phyloP scores from a whole-genome alignment of 2,113 vertebrate species.

The Nycticryphes semicollaris region DNA sequence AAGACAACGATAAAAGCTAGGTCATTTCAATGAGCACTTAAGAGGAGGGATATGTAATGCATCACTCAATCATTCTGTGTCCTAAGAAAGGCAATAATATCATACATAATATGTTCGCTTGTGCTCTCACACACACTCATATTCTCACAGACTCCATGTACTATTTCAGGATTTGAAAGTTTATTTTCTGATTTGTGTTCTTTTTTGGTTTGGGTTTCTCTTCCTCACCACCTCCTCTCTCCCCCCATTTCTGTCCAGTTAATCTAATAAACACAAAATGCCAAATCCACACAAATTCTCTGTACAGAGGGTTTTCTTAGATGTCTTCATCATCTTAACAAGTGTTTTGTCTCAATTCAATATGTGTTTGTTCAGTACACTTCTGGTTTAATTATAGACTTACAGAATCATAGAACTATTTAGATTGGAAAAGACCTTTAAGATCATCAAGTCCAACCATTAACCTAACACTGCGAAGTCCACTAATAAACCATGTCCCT shows the following conservation, averaged over 20 bases:
- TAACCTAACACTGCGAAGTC: background rate
- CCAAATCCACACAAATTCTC: background rate
- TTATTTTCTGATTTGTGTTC: background rate
- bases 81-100: background rate
- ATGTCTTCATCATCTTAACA: background rate
- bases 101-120: background rate
- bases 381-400: background rate
- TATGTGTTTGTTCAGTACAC: background rate
- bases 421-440: background rate
- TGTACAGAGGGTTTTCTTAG: background rate
- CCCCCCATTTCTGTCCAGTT: background rate
- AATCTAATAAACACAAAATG: background rate
- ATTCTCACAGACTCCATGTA: background rate
- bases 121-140: background rate
- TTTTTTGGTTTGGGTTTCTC: background rate
- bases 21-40: background rate
- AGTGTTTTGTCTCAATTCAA: background rate
- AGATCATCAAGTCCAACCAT: background rate
- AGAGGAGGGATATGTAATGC: background rate
- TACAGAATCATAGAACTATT: background rate
- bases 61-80: background rate
- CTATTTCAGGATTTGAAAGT: accelerated
- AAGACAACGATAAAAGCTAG: background rate
- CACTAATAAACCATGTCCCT: background rate
- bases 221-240: background rate